phyloP scores from a whole-genome alignment of 1,140 invertebrate species.

The Cotesia chilonis region DNA sequence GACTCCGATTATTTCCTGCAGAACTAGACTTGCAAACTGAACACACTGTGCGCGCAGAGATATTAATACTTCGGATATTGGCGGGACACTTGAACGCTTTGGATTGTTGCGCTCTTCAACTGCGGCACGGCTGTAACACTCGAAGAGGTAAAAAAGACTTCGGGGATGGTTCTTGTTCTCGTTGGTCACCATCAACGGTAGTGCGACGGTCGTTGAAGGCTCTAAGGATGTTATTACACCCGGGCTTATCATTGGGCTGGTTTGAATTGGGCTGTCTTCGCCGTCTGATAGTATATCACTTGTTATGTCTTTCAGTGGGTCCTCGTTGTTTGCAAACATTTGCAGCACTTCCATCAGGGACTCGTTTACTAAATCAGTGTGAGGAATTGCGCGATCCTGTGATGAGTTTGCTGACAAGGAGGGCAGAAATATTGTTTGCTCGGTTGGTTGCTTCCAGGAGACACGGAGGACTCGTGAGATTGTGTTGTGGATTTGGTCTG shows the following conservation, averaged over 20 bases:
- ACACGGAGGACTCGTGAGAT: slow-evolving; percentile 73
- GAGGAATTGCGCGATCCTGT: slow-evolving; percentile 62
- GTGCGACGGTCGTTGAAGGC: slow-evolving; percentile 42
- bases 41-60: slow-evolving; percentile 73
- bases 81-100: slow-evolving; percentile 72
- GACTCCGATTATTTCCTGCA: slow-evolving; percentile 69
- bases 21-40: slow-evolving; percentile 69
- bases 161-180: slow-evolving; percentile 62
- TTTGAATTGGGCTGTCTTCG: slow-evolving; percentile 59
- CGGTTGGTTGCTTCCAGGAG: slow-evolving; percentile 71
- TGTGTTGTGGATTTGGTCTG: slow-evolving; percentile 71
- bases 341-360: slow-evolving; percentile 75
- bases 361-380: slow-evolving; percentile 70
- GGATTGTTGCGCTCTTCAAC: slow-evolving; percentile 77
- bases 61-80: slow-evolving; percentile 68
- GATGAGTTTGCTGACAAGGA: slow-evolving; percentile 68
- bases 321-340: slow-evolving; percentile 70
- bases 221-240: slow-evolving; percentile 46
- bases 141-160: slow-evolving; percentile 70
- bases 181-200: slow-evolving; percentile 35
- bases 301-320: slow-evolving; percentile 70
- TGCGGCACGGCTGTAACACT: slow-evolving; percentile 75
- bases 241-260: slow-evolving; percentile 55
- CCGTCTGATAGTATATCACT: slow-evolving; percentile 62
- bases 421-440: slow-evolving; percentile 72